Conservation (phyloP, 2,888 invertebrate species). For the Drosophila affinis region DNA sequence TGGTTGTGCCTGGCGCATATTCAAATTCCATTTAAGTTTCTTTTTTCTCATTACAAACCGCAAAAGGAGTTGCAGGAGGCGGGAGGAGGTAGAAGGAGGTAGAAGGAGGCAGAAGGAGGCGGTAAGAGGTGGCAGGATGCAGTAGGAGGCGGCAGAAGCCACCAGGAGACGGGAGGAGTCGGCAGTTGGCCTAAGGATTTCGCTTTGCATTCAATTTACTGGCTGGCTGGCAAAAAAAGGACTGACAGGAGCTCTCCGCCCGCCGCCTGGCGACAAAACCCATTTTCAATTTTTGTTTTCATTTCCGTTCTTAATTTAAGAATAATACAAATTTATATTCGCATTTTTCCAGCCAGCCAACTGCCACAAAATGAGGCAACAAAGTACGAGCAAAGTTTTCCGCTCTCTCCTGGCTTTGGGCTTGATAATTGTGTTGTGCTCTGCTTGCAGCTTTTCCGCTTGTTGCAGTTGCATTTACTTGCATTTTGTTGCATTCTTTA, state of each 20-base stretch:
- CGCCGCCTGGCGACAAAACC: constrained; percentile 35
- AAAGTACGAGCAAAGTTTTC: constrained; percentile 32
- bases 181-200: constrained; percentile 51
- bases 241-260: not conserved
- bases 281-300: constrained; percentile 77
- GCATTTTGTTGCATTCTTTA: constrained; percentile 60
- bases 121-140: no score
- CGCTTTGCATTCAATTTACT: constrained; percentile 44
- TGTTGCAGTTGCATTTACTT: constrained; percentile 36
- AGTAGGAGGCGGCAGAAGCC: no score
- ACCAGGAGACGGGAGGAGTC: not conserved
- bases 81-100: no score
- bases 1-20: constrained; percentile 36
- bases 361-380: constrained; percentile 31
- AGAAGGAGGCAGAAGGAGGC: constrained; percentile 14
- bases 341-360: constrained; percentile 43
- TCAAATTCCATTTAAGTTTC: constrained; percentile 75
- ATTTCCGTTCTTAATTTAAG: constrained; percentile 77
- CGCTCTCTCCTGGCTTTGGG: constrained; percentile 11
- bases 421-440: constrained; percentile 42
- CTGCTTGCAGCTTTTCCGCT: constrained; percentile 50
- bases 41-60: constrained; percentile 63
- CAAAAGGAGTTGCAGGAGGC: constrained; percentile 21
- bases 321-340: constrained; percentile 77
- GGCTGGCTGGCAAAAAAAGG: not conserved